Evolutionary conservation across 2,888 invertebrate genomes (phyloP).

Genomic region (Drosophila melanosoma): DNA sequence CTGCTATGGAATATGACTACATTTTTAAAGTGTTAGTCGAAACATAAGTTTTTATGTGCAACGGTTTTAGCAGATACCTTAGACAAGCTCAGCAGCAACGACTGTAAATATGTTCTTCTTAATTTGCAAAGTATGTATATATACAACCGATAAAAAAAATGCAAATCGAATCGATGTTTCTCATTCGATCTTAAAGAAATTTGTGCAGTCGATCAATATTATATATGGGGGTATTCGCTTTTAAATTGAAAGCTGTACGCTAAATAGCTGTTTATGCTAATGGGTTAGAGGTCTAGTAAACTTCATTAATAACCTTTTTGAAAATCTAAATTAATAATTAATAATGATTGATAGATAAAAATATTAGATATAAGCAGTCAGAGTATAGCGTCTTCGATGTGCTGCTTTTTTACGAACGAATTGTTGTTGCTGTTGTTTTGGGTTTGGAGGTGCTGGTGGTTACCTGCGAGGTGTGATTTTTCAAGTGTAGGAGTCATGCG

Average conservation of each 20-base stretch:
- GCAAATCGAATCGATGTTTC: not conserved
- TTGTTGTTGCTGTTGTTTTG: conserved; percentile 23
- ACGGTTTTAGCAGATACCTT: not conserved
- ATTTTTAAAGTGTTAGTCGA: not conserved
- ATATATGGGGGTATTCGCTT: not conserved
- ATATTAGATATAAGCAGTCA: not conserved
- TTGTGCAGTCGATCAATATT: not conserved
- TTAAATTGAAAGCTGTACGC: too few relatives aligned
- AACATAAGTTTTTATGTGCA: not conserved
- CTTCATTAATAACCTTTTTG: not conserved
- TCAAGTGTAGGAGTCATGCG: conserved; percentile 82
- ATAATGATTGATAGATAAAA: not conserved
- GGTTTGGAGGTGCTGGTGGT: conserved; percentile 28
- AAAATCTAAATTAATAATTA: not conserved
- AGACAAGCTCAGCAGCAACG: not conserved
- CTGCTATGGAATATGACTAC: not conserved
- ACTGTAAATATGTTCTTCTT: not conserved
- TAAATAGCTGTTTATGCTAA: not conserved
- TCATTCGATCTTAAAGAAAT: not conserved
- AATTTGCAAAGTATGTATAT: not conserved
- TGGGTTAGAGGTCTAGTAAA: not conserved
- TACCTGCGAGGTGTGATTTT: conserved; percentile 76
- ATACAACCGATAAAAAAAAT: not conserved
- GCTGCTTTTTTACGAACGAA: not conserved
- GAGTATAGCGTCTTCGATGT: not conserved